Conservation (phyloP, 2,888 invertebrate genomes). For the Prenolepis imparis region DNA sequence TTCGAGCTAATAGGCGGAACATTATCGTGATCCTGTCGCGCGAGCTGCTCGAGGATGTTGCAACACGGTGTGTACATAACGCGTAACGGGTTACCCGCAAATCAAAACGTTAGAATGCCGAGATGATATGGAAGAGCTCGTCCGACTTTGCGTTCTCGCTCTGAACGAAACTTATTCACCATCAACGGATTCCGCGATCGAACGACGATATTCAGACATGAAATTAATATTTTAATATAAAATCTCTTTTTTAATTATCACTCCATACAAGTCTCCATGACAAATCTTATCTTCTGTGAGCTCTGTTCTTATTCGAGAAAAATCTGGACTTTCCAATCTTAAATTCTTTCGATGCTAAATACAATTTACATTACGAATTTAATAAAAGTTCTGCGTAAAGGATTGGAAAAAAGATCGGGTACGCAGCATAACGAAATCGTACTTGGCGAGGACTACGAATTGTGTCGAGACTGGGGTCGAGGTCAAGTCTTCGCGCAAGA, state of each 20-base stretch:
- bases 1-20: slow-evolving; percentile 72
- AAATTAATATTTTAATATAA: slow-evolving; percentile 31
- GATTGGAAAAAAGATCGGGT: background rate
- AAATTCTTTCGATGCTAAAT: background rate
- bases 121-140: slow-evolving; percentile 31
- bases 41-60: slow-evolving; percentile 38
- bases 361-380: slow-evolving; percentile 32
- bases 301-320: background rate
- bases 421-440: slow-evolving; percentile 15
- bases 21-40: slow-evolving; percentile 53
- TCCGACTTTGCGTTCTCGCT: background rate
- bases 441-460: slow-evolving; percentile 58
- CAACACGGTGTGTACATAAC: slow-evolving; percentile 44
- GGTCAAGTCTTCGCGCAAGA: slow-evolving; percentile 74
- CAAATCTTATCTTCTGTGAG: background rate
- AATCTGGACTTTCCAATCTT: background rate
- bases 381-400: slow-evolving; percentile 16
- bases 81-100: slow-evolving; percentile 31
- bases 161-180: slow-evolving; percentile 18
- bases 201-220: background rate
- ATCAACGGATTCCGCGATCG: background rate
- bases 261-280: background rate
- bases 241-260: slow-evolving; percentile 12
- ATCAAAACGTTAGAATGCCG: slow-evolving; percentile 24
- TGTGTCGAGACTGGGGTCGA: slow-evolving; percentile 74